A percentile compares a stretch with the other conserved stretches of the same genome.
Conservation (phyloP, 1,140 invertebrate genomes). For the Drosophila neocordata region DNA sequence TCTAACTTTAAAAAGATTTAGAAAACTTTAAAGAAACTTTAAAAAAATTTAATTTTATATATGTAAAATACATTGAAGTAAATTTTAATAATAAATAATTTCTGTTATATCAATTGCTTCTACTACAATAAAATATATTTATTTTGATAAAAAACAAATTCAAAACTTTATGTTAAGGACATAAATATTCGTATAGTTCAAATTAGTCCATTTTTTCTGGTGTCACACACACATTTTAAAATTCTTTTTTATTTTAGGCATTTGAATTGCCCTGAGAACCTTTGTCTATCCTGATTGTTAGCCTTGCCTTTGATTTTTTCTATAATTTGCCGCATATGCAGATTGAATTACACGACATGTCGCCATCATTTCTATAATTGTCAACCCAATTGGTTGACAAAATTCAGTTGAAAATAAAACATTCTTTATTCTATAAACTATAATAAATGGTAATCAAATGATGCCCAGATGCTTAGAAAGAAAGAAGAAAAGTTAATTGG, state of each 20-base stretch:
- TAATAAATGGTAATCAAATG: too few species aligned
- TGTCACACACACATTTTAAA: background rate
- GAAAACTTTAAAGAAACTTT: too few species aligned
- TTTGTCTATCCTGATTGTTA: slow-evolving; percentile 42
- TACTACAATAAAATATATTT: too few species aligned
- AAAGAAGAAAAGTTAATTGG: too few species aligned
- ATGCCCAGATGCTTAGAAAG: too few species aligned
- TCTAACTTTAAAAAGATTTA: too few species aligned
- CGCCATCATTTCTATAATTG: slow-evolving; percentile 63
- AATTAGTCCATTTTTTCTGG: background rate
- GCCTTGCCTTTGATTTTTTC: slow-evolving; percentile 46
- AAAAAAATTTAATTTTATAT: too few species aligned
- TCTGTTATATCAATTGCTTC: too few species aligned
- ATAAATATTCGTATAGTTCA: background rate
- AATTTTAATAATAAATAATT: too few species aligned
- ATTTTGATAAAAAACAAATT: too few species aligned
- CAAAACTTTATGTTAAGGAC: too few species aligned
- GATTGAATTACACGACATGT: slow-evolving; percentile 72
- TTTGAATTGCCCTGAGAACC: slow-evolving; percentile 38
- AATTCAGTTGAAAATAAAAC: background rate
- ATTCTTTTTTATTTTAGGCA: slow-evolving; percentile 50
- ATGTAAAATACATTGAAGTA: too few species aligned
- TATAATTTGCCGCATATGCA: slow-evolving; percentile 60
- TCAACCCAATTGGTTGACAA: slow-evolving; percentile 18
- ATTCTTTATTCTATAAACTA: background rate